These are phyloP conservation scores for Poecile atricapillus DNA, from an alignment of 2,113 vertebrate species.

Conservation along the genomic window DNA sequence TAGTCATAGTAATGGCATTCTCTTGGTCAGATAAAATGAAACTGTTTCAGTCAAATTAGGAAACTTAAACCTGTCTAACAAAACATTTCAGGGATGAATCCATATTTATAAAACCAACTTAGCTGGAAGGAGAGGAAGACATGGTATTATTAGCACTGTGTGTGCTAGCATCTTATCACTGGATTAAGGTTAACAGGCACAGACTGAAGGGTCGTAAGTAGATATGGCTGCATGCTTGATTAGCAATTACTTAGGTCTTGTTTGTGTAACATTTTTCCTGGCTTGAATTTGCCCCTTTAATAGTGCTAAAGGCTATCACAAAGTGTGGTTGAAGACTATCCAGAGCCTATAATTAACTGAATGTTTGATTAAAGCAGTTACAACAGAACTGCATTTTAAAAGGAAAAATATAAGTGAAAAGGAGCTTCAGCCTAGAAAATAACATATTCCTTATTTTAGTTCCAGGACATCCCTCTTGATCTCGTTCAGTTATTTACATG, in stretches of 20 bases:
- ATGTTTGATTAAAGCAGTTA: background rate
- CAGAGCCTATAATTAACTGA: background rate
- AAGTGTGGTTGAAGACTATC: background rate
- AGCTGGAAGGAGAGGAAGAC: background rate
- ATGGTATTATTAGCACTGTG: constrained; percentile 27
- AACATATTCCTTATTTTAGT: background rate
- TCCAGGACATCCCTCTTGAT: background rate
- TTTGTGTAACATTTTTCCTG: constrained; percentile 6
- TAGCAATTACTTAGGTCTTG: constrained; percentile 5
- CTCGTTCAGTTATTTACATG: background rate
- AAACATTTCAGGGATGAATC: background rate
- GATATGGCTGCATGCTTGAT: background rate
- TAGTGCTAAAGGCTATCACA: background rate
- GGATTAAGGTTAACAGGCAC: constrained; percentile 51
- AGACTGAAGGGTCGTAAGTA: background rate
- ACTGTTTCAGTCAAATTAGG: background rate
- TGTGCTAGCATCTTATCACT: background rate
- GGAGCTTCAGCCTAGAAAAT: background rate
- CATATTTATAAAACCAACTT: background rate
- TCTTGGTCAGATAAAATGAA: background rate
- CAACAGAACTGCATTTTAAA: background rate
- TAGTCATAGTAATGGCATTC: background rate
- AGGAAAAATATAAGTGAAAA: background rate
- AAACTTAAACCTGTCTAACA: background rate
- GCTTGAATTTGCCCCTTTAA: background rate